phyloP scores from a whole-genome alignment of 2,888 invertebrate species.

The Deilephila elpenor region DNA sequence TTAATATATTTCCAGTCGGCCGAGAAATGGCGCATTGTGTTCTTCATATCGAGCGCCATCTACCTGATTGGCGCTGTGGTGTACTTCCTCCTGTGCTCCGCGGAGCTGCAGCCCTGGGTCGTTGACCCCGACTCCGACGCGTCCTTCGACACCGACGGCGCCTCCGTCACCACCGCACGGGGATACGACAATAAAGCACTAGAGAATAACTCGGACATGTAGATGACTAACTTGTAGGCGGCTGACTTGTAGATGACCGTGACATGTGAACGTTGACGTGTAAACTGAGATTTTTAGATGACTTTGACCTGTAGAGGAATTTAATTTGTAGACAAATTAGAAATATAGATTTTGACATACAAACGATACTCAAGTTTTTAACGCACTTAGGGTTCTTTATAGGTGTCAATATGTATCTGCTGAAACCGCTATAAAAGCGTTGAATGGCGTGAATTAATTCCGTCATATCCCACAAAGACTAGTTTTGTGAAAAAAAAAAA shows the following conservation, averaged over 20 bases:
- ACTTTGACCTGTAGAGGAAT: too few species aligned
- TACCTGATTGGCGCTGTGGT: conserved; percentile 93
- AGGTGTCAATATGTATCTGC: too few species aligned
- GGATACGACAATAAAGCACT: conserved; percentile 74
- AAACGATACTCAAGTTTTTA: too few species aligned
- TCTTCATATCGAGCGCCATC: conserved; percentile 92
- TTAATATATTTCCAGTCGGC: conserved; percentile 82
- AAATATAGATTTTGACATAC: too few species aligned
- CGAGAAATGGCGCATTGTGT: conserved; percentile 93
- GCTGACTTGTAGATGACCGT: conserved; percentile 58
- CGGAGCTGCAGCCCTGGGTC: conserved; percentile 93
- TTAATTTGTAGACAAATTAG: too few species aligned
- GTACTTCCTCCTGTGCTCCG: conserved; percentile 92
- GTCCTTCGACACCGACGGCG: conserved; percentile 74
- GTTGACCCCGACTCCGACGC: conserved; percentile 72
- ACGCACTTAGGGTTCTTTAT: too few species aligned
- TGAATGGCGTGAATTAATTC: too few species aligned
- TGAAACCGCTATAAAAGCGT: too few species aligned
- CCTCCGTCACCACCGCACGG: conserved; percentile 67
- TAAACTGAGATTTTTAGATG: background rate
- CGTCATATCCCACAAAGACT: too few species aligned
- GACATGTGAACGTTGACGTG: background rate
- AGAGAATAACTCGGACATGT: conserved; percentile 70
- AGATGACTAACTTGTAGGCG: conserved; percentile 29
- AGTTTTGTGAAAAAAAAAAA: too few species aligned